Percentiles rank a stretch among this genome's conserved stretches.
These are phyloP conservation scores for Gallinago nigripennis DNA, from an alignment of 2,797 vertebrate genomes.

Conservation along the genomic window DNA sequence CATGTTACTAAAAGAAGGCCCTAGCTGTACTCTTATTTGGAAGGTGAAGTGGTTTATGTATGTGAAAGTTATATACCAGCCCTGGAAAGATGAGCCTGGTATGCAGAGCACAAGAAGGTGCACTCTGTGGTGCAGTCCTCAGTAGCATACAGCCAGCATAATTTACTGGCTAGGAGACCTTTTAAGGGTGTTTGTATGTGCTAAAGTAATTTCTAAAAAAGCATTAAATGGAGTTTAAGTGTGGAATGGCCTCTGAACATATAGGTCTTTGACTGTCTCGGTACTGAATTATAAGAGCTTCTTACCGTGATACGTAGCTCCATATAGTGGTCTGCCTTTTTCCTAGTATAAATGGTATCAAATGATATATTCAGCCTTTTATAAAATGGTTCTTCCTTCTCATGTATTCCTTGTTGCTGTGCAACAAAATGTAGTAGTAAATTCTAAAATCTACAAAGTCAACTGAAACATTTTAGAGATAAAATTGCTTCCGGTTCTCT, in stretches of 20 bases:
- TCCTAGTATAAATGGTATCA: not conserved
- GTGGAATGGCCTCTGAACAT: not conserved
- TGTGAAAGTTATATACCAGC: not conserved
- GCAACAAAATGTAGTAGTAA: constrained; percentile 30
- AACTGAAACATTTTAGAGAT: not conserved
- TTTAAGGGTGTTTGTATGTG: not conserved
- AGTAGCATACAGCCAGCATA: rapidly evolving
- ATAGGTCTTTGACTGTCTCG: not conserved
- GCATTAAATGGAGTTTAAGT: not conserved
- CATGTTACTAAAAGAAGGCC: not conserved
- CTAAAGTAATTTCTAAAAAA: not conserved
- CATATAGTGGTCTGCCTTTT: not conserved
- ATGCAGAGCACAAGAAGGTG: not conserved
- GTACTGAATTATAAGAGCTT: not conserved
- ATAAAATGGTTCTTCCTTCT: not conserved
- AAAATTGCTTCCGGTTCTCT: not conserved
- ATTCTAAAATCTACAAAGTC: constrained; percentile 36
- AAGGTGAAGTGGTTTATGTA: not conserved
- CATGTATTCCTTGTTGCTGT: not conserved
- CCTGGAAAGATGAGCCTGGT: not conserved
- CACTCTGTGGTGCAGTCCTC: not conserved
- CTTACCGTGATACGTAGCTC: not conserved
- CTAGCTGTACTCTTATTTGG: not conserved
- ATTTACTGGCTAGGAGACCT: not conserved
- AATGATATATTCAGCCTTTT: not conserved